Evolutionary conservation across 2,113 vertebrate species (phyloP), one percentile per base, ranked within the genome.

Genomic region (Thymallus thymallus): DNA sequence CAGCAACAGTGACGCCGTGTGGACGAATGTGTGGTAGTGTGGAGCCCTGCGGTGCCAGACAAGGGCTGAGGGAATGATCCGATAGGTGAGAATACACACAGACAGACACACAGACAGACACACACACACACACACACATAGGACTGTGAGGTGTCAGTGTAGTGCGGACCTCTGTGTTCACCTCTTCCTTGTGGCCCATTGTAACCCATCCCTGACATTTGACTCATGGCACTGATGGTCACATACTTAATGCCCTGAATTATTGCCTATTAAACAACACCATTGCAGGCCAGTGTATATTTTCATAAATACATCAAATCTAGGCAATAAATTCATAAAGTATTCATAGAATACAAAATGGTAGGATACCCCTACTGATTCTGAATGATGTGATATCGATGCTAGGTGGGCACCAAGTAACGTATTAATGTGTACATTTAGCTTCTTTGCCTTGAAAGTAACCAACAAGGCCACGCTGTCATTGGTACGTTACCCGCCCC

Each of bases 1-100:
- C 89, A 88, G 91, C 91, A 90, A 92, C 91, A 91, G 89, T 89
- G 93, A 90, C 92, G 87, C 92, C 91, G 74, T 88, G 92, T 92
- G 93, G 93, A 90, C 82, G 80, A 80, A 77, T 79, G 78, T 82
- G 83, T 78, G 85, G 32, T 82, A 84, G 86, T 83, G 87, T 82
- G 84, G 79, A 83, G 72, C 77, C 83, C 75, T 76, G 83, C 76
- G 48, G 85, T 26, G 74, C 85, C 63, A 77, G 10, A 77, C 77
- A 84, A 88, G 87, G 87, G 86, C 87, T 83, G 86, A 86, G 88
- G 80, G 88, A 82, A 84, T 90, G 89, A 89, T 86, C 88, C 80
- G 80, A 88, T 89, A 91, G 89, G 88, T 90, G 88, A 90, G 89
- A 76, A 87, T 80, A 84, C 63, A 67, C 16, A 56, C 13, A 32